Conservation (phyloP, 2,888 invertebrate genomes). For the Allygus modestus region DNA sequence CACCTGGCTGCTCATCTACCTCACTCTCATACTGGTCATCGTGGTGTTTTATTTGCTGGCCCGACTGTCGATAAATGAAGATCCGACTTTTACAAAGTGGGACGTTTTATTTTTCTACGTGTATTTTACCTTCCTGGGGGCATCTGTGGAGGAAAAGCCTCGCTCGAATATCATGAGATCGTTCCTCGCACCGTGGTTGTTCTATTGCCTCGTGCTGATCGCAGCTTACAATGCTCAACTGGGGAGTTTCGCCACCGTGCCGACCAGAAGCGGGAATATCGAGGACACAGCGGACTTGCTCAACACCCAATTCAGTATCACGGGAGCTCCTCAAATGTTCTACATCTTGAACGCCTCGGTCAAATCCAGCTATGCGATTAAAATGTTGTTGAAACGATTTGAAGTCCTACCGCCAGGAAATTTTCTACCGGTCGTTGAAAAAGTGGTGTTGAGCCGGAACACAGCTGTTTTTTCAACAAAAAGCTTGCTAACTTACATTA, state of each 20-base stretch:
- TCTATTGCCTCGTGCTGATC: slow-evolving; percentile 68
- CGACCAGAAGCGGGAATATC: slow-evolving; percentile 69
- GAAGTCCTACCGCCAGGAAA: slow-evolving; percentile 67
- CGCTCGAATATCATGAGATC: slow-evolving; percentile 66
- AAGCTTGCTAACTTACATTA: slow-evolving; percentile 59
- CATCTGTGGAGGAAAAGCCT: slow-evolving; percentile 67
- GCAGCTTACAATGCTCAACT: slow-evolving; percentile 68
- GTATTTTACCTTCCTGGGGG: slow-evolving; percentile 65
- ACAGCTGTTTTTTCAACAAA: slow-evolving; percentile 66
- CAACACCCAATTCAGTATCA: slow-evolving; percentile 68
- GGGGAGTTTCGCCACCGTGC: slow-evolving; percentile 70
- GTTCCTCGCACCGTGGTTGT: slow-evolving; percentile 69
- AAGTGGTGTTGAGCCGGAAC: slow-evolving; percentile 63
- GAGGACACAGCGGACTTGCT: slow-evolving; percentile 67
- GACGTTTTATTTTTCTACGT: slow-evolving; percentile 60
- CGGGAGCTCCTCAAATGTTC: slow-evolving; percentile 68
- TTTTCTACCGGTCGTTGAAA: slow-evolving; percentile 64
- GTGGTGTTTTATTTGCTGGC: slow-evolving; percentile 49
- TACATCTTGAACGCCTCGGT: slow-evolving; percentile 67
- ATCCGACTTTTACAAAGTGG: slow-evolving; percentile 54
- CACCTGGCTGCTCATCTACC: slow-evolving; percentile 69
- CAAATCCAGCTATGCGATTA: slow-evolving; percentile 64
- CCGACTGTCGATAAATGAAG: slow-evolving; percentile 15
- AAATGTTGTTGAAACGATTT: slow-evolving; percentile 65
- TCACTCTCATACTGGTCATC: slow-evolving; percentile 64